A percentile compares a stretch with the other conserved stretches of the same genome.
Conservation (phyloP, 2,113 vertebrate genomes). For the Oryzias celebensis region DNA sequence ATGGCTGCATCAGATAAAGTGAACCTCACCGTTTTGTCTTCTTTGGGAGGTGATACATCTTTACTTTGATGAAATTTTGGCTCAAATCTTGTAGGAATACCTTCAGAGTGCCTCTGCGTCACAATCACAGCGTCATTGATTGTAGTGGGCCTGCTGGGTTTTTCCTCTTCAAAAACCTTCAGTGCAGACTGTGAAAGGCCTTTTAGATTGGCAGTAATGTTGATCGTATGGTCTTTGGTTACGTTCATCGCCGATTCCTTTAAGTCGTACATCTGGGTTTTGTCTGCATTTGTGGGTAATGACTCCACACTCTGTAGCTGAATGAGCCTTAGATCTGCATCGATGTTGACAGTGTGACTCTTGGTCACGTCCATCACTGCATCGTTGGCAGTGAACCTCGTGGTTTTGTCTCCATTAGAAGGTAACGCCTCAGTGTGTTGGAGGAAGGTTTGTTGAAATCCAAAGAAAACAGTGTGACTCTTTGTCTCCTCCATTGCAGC, state of each 20-base stretch:
- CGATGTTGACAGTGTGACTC: constrained; percentile 17
- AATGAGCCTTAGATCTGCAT: no score
- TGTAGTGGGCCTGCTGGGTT: constrained; percentile 1
- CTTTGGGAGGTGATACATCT: not conserved
- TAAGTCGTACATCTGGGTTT: not conserved
- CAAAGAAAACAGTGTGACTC: constrained; percentile 1
- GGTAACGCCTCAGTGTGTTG: not conserved
- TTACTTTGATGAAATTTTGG: not conserved
- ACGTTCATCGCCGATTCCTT: not conserved
- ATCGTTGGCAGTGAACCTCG: not conserved
- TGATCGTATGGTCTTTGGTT: constrained; percentile 10
- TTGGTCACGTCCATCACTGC: constrained; percentile 1
- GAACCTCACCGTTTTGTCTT: not conserved
- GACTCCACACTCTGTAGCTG: not conserved
- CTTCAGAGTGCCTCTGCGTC: constrained; percentile 1
- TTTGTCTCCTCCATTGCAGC: constrained; percentile 3
- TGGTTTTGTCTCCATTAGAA: constrained; percentile 8
- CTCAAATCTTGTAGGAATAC: not conserved
- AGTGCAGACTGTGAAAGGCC: not conserved
- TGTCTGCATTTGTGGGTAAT: not conserved
- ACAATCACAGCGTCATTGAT: constrained; percentile 18
- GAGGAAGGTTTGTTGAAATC: not conserved
- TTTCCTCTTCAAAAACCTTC: not conserved
- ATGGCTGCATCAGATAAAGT: not conserved
- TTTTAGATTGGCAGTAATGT: constrained; percentile 4